Evolutionary conservation across 2,113 vertebrate species (phyloP).

Genomic region (Amblyornis subalaris): DNA sequence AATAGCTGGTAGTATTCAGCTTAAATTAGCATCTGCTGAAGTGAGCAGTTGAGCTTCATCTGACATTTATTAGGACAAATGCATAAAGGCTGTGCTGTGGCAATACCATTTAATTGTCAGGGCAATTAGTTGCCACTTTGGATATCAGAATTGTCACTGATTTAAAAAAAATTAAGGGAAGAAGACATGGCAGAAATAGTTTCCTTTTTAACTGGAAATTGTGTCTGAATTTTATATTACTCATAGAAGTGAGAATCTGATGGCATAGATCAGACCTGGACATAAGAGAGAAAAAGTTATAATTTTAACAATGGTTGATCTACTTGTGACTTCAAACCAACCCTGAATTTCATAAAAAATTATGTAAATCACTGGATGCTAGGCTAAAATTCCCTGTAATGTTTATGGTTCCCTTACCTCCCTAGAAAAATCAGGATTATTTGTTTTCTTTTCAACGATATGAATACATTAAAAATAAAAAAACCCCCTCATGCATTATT

Average conservation of each 20-base stretch:
- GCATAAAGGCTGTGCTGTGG: slow-evolving; percentile 54
- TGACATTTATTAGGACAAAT: slow-evolving; percentile 59
- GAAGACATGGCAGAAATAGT: slow-evolving; percentile 8
- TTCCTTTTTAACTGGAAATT: slow-evolving; percentile 16
- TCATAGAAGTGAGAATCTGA: slow-evolving; percentile 21
- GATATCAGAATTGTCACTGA: slow-evolving; percentile 48
- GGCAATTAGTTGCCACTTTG: slow-evolving; percentile 54
- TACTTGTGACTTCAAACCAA: slow-evolving; percentile 51
- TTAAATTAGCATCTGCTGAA: slow-evolving; percentile 68
- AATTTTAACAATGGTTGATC: slow-evolving; percentile 57
- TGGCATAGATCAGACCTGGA: background rate
- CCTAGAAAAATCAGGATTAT: slow-evolving; percentile 25
- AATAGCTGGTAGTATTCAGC: slow-evolving; percentile 55
- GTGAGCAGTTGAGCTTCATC: slow-evolving; percentile 64
- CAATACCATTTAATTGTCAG: slow-evolving; percentile 35
- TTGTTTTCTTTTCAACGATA: slow-evolving; percentile 18
- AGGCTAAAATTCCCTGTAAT: slow-evolving; percentile 27
- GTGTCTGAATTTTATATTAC: background rate
- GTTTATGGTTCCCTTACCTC: slow-evolving; percentile 5
- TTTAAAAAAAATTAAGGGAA: slow-evolving; percentile 24
- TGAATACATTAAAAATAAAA: background rate
- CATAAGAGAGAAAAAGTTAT: slow-evolving; percentile 32
- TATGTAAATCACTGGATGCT: slow-evolving; percentile 7
- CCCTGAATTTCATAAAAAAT: slow-evolving; percentile 40
- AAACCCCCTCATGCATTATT: background rate